Conservation (phyloP, 2,113 vertebrate species). For the Chaenogobius annularis region DNA sequence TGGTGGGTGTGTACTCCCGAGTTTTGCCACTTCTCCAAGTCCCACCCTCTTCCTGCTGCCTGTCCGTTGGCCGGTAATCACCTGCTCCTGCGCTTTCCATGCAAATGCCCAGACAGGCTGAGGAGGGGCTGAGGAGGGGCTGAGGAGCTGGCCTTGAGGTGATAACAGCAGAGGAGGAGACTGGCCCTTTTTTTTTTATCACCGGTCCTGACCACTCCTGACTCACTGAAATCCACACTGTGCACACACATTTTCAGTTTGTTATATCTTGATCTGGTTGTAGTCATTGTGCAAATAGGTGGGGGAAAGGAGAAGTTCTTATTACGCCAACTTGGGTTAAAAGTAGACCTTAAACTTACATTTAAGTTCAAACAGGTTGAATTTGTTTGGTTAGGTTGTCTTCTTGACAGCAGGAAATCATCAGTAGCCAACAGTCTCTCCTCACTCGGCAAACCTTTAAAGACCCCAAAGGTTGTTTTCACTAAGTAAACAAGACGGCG, state of each 20-base stretch:
- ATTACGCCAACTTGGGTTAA: too few relatives aligned
- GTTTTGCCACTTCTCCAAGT: slow-evolving; percentile 9
- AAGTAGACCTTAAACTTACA: too few relatives aligned
- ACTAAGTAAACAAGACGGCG: too few relatives aligned
- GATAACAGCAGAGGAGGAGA: slow-evolving; percentile 21
- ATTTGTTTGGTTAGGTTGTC: too few relatives aligned
- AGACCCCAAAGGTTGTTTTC: too few relatives aligned
- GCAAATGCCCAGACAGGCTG: slow-evolving; percentile 56
- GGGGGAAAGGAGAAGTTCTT: neutral
- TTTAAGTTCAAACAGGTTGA: too few relatives aligned
- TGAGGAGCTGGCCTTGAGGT: slow-evolving; percentile 48
- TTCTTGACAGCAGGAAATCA: too few relatives aligned
- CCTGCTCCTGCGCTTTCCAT: slow-evolving; percentile 63
- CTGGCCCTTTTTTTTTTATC: slow-evolving; percentile 25
- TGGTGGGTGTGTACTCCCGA: slow-evolving; percentile 27
- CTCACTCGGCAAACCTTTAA: too few relatives aligned
- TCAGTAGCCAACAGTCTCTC: too few relatives aligned
- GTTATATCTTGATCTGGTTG: too few relatives aligned
- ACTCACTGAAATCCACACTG: neutral
- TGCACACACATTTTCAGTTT: neutral
- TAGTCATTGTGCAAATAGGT: neutral
- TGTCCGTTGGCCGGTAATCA: slow-evolving; percentile 54
- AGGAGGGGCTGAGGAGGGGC: slow-evolving; percentile 36
- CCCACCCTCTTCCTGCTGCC: slow-evolving; percentile 34
- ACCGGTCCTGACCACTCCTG: neutral